Evolutionary conservation across 2,888 invertebrate genomes (phyloP), one percentile per base, ranked within the genome.

Genomic region (Alcis repandata): DNA sequence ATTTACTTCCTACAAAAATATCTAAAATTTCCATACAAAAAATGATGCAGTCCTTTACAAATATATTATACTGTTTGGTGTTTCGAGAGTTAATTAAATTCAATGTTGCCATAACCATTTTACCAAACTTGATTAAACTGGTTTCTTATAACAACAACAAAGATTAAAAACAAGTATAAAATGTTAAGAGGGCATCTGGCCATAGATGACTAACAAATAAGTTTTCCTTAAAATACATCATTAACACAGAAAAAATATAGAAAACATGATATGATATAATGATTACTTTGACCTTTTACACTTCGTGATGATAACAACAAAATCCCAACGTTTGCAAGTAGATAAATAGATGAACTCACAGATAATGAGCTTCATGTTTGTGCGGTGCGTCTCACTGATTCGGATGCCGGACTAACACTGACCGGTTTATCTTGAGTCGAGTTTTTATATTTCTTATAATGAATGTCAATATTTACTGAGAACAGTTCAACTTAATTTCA

Each of bases 301-400:
- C 15, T 49, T 10, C n/a, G 0, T 1, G 0, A 20, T 13, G 13
- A 13, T 8, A 17, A 32, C 19, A 13, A 10, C 15, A 15, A 4
- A 19, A 15, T 33, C 11, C 13, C 13, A 38, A 36, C 19, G 19
- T 19, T 48, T 32, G 15, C 32, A 53, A 40, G 6, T 36, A 51
- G 22, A 15, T 45, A 27, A 61, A 68, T 46, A 69, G 56, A 48
- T 61, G 48, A 64, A 84, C 83, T 83, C 70, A 85, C 84, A 79
- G 59, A 81, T 70, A 51, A 81, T 46, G 38, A 76, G 61, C 76
- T 82, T 82, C 85, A 85, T 85, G 54, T 46, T 76, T 68, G 68
- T 58, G 58, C 62, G 46, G 68, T 58, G 75, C 67, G 65, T 67
- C 74, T 49, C 58, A 67, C 74, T 67, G 72, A 70, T 71, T 65